Evolutionary conservation across 1,140 invertebrate genomes (phyloP).

Genomic region (Mamestra configurata): DNA sequence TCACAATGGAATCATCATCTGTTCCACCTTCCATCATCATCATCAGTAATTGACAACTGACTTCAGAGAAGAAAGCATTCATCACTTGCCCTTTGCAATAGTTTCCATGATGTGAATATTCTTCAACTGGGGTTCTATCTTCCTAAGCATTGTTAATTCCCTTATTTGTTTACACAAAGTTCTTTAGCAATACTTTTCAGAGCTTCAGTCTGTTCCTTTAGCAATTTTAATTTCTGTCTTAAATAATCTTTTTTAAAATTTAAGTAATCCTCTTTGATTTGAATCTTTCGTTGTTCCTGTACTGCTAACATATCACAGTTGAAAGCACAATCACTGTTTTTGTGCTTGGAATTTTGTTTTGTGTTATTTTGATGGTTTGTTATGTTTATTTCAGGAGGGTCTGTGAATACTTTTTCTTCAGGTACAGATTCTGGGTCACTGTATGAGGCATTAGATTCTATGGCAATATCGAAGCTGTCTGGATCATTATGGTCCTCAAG

Average conservation of each 20-base stretch:
- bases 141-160: too few species aligned
- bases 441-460: constrained; percentile 62
- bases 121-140: too few species aligned
- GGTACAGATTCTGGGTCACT: constrained; percentile 73
- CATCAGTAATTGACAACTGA: neutral
- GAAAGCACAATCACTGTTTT: constrained; percentile 70
- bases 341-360: constrained; percentile 66
- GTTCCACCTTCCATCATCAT: neutral
- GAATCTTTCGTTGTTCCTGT: constrained; percentile 75
- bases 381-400: constrained; percentile 58
- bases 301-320: constrained; percentile 77
- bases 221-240: constrained; percentile 75
- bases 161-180: constrained; percentile 55
- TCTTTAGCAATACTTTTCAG: constrained; percentile 80
- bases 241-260: constrained; percentile 84
- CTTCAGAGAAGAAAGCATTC: too few species aligned
- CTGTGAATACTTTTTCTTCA: constrained; percentile 73
- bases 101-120: too few species aligned
- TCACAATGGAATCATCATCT: neutral
- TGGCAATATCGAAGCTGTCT: constrained; percentile 66
- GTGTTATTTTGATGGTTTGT: constrained; percentile 55
- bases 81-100: too few species aligned
- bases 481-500: constrained; percentile 64
- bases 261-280: constrained; percentile 81
- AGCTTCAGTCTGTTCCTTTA: constrained; percentile 82